Conservation (phyloP, 2,113 vertebrate species). For the Polyodon spathula region DNA sequence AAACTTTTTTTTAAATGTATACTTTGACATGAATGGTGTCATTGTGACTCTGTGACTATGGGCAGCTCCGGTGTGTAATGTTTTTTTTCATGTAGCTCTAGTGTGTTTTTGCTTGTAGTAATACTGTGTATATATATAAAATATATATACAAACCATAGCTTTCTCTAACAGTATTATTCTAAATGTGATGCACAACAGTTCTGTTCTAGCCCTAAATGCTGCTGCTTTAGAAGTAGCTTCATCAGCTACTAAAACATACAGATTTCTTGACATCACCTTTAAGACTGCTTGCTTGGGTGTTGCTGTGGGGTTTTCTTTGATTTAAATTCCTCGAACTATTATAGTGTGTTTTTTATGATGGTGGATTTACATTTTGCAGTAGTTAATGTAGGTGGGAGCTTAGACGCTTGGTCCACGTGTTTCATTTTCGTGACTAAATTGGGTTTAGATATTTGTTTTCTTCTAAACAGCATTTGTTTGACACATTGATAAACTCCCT, state of each 20-base stretch:
- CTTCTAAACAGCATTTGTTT: neutral
- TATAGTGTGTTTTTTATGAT: slow-evolving; percentile 23
- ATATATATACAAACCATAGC: slow-evolving; percentile 40
- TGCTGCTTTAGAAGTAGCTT: slow-evolving; percentile 32
- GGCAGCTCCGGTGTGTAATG: slow-evolving; percentile 58
- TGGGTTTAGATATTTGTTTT: neutral
- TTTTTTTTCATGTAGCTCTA: slow-evolving; percentile 38
- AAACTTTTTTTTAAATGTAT: neutral
- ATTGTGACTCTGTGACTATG: slow-evolving; percentile 58
- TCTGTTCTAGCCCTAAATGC: slow-evolving; percentile 20
- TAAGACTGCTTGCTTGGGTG: slow-evolving; percentile 45
- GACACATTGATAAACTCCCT: neutral
- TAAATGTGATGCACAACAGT: slow-evolving; percentile 54
- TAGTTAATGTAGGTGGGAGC: slow-evolving; percentile 47
- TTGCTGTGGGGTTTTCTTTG: slow-evolving; percentile 40
- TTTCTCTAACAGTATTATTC: slow-evolving; percentile 44
- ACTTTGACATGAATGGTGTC: neutral
- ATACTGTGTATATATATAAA: too few species aligned
- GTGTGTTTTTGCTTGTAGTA: slow-evolving; percentile 56
- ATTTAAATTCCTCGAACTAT: slow-evolving; percentile 28
- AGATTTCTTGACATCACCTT: slow-evolving; percentile 53
- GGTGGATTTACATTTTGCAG: slow-evolving; percentile 20
- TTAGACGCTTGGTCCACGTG: slow-evolving; percentile 24
- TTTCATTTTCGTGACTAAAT: slow-evolving; percentile 18
- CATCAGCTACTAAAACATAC: slow-evolving; percentile 22